Evolutionary conservation across 2,113 vertebrate genomes (phyloP).

Genomic region (Salminus brasiliensis): DNA sequence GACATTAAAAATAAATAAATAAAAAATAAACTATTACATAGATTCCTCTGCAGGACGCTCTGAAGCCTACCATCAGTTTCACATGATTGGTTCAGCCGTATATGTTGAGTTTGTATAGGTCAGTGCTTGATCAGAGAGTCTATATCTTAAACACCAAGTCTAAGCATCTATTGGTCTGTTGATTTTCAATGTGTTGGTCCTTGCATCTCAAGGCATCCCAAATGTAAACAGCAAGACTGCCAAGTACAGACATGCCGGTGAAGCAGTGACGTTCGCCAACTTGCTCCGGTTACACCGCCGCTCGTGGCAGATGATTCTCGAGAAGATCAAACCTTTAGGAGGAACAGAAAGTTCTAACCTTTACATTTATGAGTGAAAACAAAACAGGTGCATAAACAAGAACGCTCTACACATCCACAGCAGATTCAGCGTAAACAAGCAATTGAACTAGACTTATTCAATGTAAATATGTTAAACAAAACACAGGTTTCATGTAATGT

Average conservation of each 20-base stretch:
- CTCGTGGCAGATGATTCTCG: constrained; percentile 9
- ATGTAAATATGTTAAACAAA: too few relatives aligned
- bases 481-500: too few relatives aligned
- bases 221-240: constrained; percentile 36
- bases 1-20: too few relatives aligned
- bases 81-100: too few relatives aligned
- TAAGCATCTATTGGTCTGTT: not conserved
- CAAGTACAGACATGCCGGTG: constrained; percentile 15
- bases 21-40: too few relatives aligned
- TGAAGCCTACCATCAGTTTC: too few relatives aligned
- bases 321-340: not conserved
- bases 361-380: not conserved
- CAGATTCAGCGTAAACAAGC: not conserved
- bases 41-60: too few relatives aligned
- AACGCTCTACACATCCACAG: not conserved
- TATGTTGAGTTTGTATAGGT: too few relatives aligned
- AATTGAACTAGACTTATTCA: too few relatives aligned
- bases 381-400: not conserved
- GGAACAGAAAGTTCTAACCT: constrained; percentile 30
- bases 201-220: constrained; percentile 18
- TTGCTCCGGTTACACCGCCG: constrained; percentile 29
- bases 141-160: not conserved
- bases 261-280: constrained; percentile 2
- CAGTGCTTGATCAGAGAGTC: not conserved
- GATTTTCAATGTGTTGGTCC: not conserved